Percentiles rank a stretch among this genome's conserved stretches.
Conservation (phyloP, 2,113 vertebrate species). For the Syngnathoides biaculeatus region DNA sequence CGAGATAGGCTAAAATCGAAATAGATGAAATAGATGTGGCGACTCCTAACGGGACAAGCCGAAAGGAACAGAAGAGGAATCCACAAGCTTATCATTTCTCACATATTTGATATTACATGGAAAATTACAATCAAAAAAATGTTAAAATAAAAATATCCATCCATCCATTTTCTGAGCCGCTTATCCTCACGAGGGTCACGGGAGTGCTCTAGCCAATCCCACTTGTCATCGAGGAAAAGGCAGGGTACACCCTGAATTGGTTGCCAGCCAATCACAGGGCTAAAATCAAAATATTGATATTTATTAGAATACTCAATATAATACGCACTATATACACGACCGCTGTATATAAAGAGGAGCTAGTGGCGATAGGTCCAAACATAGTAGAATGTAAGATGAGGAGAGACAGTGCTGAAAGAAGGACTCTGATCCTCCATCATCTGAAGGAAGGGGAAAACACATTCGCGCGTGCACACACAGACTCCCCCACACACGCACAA, state of each 20-base stretch:
- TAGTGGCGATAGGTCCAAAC: neutral
- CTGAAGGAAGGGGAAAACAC: constrained; percentile 61
- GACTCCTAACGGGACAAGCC: no score
- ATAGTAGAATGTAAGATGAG: constrained; percentile 17
- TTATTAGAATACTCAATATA: neutral
- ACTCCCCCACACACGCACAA: constrained; percentile 38
- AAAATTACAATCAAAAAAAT: neutral
- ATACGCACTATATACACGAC: neutral
- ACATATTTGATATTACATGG: neutral
- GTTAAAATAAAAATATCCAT: neutral
- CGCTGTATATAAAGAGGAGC: neutral
- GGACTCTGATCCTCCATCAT: constrained; percentile 69
- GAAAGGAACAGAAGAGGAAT: no score
- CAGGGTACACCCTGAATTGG: no score
- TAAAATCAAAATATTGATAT: neutral
- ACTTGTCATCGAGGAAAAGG: no score
- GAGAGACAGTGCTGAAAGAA: constrained; percentile 29
- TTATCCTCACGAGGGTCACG: no score
- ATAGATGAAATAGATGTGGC: no score
- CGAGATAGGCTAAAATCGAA: no score
- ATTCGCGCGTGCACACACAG: constrained; percentile 10
- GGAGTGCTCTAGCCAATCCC: no score
- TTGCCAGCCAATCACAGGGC: no score
- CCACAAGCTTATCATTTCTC: neutral
- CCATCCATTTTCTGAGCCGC: no score